Base-by-base conservation (phyloP, 1,140 invertebrate genomes). In the Pseudomyrmex concolor region DNA sequence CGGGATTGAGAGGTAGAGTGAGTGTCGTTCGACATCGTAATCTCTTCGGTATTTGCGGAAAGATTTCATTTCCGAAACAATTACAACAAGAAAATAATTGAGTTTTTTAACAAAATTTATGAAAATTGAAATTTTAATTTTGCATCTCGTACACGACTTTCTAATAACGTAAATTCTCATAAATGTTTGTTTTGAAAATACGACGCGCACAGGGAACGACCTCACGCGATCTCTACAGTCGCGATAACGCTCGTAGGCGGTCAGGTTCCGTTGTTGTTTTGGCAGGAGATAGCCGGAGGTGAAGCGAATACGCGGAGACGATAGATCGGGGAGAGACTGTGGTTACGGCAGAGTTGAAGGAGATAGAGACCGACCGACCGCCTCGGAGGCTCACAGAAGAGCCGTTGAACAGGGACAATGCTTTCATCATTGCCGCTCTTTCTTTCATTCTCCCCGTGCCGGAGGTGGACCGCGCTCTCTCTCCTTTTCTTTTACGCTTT, bases 401-500 rank as follows among this genome's bases (percentile, higher is more conserved):
- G 83, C 83, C 86, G 88, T 90, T 91, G 89, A 91, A 90, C 88
- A 87, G 90, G 92, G 90, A 94, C 94, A 94, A 94, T 94, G 93
- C 93, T 94, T 94, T 94, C 92, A 94, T 94, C 93, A 93, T 94
- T 93, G 92, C 93, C 93, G 92, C 93, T 91, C 88, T 90, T 93
- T 94, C 91, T 93, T 93, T 93, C 88, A 89, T 91, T 89, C 86
- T 73, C 86, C 76, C 64, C 84, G 85, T 82, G 86, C 84, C 73
- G 84, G 84, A 88, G 83, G 83, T 86, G 76, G 64, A 80, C 63
- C 87, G 67, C 60, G 77, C 78, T 67, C 63, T 82, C 83, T 45
- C 54, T 87, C 84, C 84, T 89, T 90, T 85, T 84, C 90, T 93
- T 90, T 92, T 91, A 88, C 88, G 80, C 88, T 92, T 92, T 94